A percentile compares a stretch with the other conserved stretches of the same genome.
phyloP scores from a whole-genome alignment of 2,113 vertebrate genomes.

The Micronycteris hirsuta region DNA sequence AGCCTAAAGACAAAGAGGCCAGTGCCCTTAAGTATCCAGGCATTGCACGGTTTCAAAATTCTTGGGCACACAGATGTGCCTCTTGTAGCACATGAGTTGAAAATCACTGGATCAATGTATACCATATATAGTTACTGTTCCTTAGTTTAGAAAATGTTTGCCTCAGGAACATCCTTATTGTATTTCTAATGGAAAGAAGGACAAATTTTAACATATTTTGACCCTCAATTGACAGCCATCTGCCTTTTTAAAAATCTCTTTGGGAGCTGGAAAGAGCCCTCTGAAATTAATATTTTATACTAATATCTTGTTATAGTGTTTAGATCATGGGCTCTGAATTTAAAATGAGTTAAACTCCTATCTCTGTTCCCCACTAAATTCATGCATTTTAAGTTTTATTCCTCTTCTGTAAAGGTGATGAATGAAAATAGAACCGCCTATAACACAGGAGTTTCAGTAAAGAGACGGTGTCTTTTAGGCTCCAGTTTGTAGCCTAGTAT shows the following conservation, averaged over 20 bases:
- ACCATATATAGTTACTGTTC: background rate
- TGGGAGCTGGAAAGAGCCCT: background rate
- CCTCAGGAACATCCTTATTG: background rate
- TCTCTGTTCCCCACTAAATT: background rate
- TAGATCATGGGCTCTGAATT: background rate
- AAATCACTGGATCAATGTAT: background rate
- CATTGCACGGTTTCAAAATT: background rate
- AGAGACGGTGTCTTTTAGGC: background rate
- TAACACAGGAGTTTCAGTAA: background rate
- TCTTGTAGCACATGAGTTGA: background rate
- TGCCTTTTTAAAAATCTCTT: background rate
- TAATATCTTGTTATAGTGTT: background rate
- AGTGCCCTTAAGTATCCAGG: too few species aligned
- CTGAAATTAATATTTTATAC: background rate
- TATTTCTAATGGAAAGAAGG: background rate
- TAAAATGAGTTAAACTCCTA: background rate
- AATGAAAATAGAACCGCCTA: background rate
- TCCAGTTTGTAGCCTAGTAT: background rate
- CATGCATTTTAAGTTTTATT: background rate
- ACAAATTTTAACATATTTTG: background rate
- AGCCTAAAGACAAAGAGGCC: too few species aligned
- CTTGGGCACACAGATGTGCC: background rate
- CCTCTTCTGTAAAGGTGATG: background rate
- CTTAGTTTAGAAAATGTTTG: background rate
- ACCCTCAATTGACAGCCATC: background rate